Conservation (phyloP, 2,888 invertebrate species). For the Litoditis marina region DNA sequence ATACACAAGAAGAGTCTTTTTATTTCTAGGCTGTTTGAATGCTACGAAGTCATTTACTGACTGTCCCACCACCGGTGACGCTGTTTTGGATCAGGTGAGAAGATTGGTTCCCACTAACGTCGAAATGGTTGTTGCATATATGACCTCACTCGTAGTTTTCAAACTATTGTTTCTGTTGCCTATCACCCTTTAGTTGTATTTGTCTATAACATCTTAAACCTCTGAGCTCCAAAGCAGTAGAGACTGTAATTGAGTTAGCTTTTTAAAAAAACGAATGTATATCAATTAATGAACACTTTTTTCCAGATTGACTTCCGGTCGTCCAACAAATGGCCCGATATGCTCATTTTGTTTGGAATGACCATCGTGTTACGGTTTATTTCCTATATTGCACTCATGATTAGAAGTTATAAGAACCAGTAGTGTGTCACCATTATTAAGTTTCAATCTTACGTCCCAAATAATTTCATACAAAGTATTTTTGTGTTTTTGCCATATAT, state of each 20-base stretch:
- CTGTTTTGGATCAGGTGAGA: conserved; percentile 38
- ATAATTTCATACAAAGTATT: too few species aligned
- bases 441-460: too few species aligned
- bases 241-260: too few species aligned
- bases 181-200: background rate
- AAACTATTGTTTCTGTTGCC: background rate
- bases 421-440: conserved; percentile 8
- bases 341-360: conserved; percentile 35
- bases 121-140: too few species aligned
- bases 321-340: conserved; percentile 29
- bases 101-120: background rate
- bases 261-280: too few species aligned
- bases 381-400: conserved; percentile 41
- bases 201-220: too few species aligned
- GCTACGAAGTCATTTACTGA: conserved; percentile 9
- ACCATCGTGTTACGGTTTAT: conserved; percentile 36
- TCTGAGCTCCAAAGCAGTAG: too few species aligned
- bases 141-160: too few species aligned
- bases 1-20: too few species aligned
- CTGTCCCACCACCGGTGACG: conserved; percentile 39
- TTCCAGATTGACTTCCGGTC: conserved; percentile 39
- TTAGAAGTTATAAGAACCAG: conserved; percentile 31
- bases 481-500: too few species aligned
- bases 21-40: conserved; percentile 16
- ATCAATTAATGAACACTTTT: background rate